phyloP scores from a whole-genome alignment of 2,797 vertebrate genomes.

The Tachyglossus aculeatus region DNA sequence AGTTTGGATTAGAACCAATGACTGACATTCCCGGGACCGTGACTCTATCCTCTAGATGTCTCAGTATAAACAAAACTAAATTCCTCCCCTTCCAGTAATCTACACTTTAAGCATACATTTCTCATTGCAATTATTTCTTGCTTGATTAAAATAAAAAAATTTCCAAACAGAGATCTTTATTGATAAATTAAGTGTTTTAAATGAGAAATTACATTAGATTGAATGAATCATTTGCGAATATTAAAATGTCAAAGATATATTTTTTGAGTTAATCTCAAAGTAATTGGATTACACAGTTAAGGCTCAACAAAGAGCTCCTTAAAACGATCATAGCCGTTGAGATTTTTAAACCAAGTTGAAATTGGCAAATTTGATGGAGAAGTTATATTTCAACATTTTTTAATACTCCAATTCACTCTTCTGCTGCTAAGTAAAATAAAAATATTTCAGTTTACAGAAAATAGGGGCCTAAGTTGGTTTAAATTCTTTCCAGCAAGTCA shows the following conservation, averaged over 20 bases:
- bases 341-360: background rate
- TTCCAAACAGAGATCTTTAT: conserved; percentile 43
- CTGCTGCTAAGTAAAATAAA: background rate
- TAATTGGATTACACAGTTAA: conserved; percentile 40
- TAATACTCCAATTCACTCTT: background rate
- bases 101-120: conserved; percentile 48
- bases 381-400: background rate
- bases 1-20: conserved; percentile 36
- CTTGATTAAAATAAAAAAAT: conserved; percentile 53
- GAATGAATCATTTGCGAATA: conserved; percentile 37
- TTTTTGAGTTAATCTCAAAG: conserved; percentile 45
- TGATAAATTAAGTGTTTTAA: conserved; percentile 47
- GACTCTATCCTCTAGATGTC: too few relatives aligned
- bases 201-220: conserved; percentile 33
- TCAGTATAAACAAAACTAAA: background rate
- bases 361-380: background rate
- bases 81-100: background rate
- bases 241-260: conserved; percentile 38
- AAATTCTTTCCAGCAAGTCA: background rate
- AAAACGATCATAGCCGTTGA: background rate
- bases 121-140: conserved; percentile 46
- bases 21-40: background rate
- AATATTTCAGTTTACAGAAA: conserved; percentile 14
- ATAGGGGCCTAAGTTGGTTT: background rate
- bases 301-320: conserved; percentile 21